Base-by-base conservation (phyloP, 2,113 vertebrate species). In the Aythya baeri region DNA sequence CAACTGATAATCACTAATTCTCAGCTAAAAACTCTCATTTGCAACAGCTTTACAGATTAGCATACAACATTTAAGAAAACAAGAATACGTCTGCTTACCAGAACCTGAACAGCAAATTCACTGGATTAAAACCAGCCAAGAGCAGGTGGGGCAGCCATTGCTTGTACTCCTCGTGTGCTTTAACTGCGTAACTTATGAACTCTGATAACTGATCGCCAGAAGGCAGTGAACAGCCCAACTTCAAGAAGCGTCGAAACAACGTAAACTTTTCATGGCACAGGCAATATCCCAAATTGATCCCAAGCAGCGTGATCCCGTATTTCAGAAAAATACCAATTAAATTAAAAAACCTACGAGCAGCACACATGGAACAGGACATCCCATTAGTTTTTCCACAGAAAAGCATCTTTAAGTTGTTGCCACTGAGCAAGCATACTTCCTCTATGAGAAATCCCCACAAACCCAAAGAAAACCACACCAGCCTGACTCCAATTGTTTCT, bases 61-160 rank as follows among this genome's bases (percentile, higher is more conserved):
- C 76, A 31, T 2, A 49, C 15, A n/a, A 18, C 31, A 29, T 66
- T 62, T 41, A 85, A 88, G 26, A 17, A 70, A n/a, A 71, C 11
- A 68, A 82, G 38, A 36, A 25, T 20, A 46, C 1, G 0, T n/a
- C 74, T 68, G 72, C 98, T 98, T 96, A 99, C 99, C 99, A 98
- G 84, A 91, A 75, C 26, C 74, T 91, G 73, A 93, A 83, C 20
- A 99, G 97, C 46, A 99, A 97, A 34, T 98, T 86, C 61, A 97
- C 26, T 5, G 99, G 99, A 55, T 99, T 96, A 84, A 99, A 98
- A 67, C 99, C 99, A 14, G 98, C 98, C 86, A 98, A 96, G 15
- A 99, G 97, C 23, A 99, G 97, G 84, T 96, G 95, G 36, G 99
- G 98, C 89, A 99, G 97, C 99, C 99, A 99, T 43, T 98, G 94